phyloP scores from a whole-genome alignment of 2,113 vertebrate species.

The Prolemur simus region DNA sequence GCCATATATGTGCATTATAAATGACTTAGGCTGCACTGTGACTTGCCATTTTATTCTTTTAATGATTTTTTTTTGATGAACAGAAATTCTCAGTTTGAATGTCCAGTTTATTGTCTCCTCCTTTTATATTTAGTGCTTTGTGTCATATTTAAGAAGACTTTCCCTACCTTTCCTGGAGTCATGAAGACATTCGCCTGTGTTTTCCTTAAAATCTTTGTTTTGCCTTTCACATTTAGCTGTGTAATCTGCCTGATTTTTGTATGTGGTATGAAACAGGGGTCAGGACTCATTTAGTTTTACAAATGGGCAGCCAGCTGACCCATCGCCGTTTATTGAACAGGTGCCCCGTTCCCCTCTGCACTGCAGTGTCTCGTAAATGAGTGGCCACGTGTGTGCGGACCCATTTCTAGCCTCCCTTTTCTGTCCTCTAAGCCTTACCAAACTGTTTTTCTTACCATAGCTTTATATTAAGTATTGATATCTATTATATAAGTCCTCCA shows the following conservation, averaged over 20 bases:
- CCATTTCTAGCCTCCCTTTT: background rate
- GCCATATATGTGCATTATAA: background rate
- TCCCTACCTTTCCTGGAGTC: background rate
- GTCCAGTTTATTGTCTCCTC: background rate
- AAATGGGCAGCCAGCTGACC: background rate
- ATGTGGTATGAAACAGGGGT: background rate
- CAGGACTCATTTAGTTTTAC: background rate
- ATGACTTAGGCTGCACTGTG: background rate
- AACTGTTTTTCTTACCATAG: background rate
- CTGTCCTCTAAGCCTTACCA: background rate
- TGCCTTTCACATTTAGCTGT: background rate
- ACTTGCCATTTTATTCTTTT: background rate
- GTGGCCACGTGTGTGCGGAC: background rate
- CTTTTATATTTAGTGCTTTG: background rate
- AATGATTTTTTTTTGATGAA: background rate
- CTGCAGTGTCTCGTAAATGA: background rate
- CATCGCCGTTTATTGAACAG: background rate
- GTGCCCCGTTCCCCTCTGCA: background rate
- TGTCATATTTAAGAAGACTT: background rate
- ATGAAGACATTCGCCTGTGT: background rate
- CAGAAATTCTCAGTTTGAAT: background rate
- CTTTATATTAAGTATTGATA: background rate
- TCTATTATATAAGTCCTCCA: background rate
- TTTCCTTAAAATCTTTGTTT: background rate
- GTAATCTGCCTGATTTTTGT: background rate